A percentile compares a stretch with the other conserved stretches of the same genome.
Evolutionary conservation across 1,140 invertebrate species (phyloP).

Genomic region (Holotrichia oblita): DNA sequence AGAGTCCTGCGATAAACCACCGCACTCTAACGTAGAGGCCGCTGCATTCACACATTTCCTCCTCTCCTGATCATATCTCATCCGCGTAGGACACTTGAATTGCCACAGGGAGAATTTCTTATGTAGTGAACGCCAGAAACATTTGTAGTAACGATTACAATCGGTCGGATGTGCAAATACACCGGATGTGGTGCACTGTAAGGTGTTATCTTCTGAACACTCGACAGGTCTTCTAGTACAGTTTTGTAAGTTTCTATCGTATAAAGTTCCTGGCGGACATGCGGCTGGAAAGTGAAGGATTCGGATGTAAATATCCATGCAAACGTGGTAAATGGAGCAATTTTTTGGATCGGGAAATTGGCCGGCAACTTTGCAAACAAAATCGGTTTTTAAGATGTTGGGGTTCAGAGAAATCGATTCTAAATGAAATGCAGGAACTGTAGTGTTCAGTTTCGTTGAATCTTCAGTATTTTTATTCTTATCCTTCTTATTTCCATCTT

Average conservation of each 20-base stretch:
- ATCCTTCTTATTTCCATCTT: background rate
- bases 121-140: slow-evolving; percentile 49
- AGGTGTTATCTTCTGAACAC: slow-evolving; percentile 50
- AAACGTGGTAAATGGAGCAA: slow-evolving; percentile 51
- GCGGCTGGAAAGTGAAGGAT: slow-evolving; percentile 45
- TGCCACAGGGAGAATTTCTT: slow-evolving; percentile 49
- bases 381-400: background rate
- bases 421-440: background rate
- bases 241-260: slow-evolving; percentile 47
- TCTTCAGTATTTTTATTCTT: too few relatives aligned
- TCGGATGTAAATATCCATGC: slow-evolving; percentile 45
- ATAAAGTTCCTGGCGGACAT: slow-evolving; percentile 50
- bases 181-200: slow-evolving; percentile 48
- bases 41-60: slow-evolving; percentile 42
- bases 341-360: slow-evolving; percentile 52
- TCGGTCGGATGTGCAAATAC: slow-evolving; percentile 51
- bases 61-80: slow-evolving; percentile 43
- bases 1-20: slow-evolving; percentile 1
- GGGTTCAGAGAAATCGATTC: background rate
- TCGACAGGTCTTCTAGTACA: slow-evolving; percentile 54
- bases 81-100: slow-evolving; percentile 48
- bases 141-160: slow-evolving; percentile 54
- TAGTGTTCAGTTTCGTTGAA: background rate
- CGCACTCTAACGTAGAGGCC: background rate
- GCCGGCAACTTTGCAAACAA: slow-evolving; percentile 42